Conservation (phyloP, 2,888 invertebrate species). For the Meganola albula region DNA sequence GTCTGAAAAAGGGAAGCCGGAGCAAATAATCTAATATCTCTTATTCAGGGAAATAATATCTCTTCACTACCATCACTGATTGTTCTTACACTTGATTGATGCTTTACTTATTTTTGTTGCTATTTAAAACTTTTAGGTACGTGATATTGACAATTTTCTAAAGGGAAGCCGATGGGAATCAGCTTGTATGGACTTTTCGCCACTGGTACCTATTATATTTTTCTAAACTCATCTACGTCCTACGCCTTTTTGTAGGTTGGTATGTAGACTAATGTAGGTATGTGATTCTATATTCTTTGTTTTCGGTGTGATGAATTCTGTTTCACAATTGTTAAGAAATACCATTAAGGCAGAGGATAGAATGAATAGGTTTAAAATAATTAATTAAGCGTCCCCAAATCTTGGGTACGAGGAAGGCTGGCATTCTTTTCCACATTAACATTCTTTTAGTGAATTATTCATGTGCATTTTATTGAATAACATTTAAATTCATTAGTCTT, state of each 20-base stretch:
- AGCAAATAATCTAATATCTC: no score
- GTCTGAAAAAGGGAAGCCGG: no score
- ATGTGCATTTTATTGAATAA: conserved; percentile 71
- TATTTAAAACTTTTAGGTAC: no score
- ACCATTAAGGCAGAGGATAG: conserved; percentile 21
- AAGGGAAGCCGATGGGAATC: no score
- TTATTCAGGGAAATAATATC: no score
- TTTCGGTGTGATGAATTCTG: conserved; percentile 8
- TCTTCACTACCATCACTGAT: no score
- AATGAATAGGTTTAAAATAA: conserved; percentile 40
- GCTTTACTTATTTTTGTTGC: no score
- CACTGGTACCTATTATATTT: no score
- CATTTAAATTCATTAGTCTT: conserved; percentile 67
- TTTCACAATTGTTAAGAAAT: conserved; percentile 22
- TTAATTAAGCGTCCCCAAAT: conserved; percentile 58
- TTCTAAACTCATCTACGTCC: no score
- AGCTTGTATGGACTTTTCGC: no score
- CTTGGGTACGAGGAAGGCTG: conserved; percentile 44
- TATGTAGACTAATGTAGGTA: neutral
- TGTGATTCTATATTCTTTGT: neutral
- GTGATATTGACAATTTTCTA: no score
- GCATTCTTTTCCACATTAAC: conserved; percentile 63
- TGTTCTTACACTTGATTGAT: no score
- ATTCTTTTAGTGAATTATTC: conserved; percentile 67
- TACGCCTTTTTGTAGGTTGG: neutral